Base-by-base conservation (phyloP, 2,113 vertebrate genomes). In the Dendrocopos noguchii region DNA sequence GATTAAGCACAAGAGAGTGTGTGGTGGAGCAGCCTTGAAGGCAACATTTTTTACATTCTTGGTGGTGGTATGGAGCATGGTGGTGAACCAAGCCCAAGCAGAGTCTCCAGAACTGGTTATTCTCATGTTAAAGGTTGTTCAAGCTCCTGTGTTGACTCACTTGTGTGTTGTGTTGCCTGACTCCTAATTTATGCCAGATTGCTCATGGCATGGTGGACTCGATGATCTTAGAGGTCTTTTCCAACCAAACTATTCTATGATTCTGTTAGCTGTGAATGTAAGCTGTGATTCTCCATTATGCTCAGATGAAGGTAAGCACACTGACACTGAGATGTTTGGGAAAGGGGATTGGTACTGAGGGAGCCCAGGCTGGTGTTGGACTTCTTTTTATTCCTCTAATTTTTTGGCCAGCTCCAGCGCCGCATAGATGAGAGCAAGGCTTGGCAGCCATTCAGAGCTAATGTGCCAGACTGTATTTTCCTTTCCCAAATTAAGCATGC, bases 381-480 rank as follows among this genome's bases (percentile, higher is more conserved):
- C n/a, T 29, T 36, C 10, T 46, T 44, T 15, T 24, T 25, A 12
- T 52, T 14, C 28, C 24, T 12, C 5, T 12, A 1, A 21, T 74
- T 86, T 85, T 91, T 90, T 90, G 44, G 53, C 91, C 2, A 2
- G 74, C 77, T 94, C 39, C 21, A 59, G 42, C 4, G 1, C 31
- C 0, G 2, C 70, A 7, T 12, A 80, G 53, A 93, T 88, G 93
- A 95, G 86, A 93, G 73, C 68, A 86, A 73, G 15, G 9, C 39
- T 86, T 96, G 95, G 92, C 95, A 93, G 90, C 55, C 8, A 0
- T 24, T 94, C 73, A 50, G 44, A 57, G 85, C 74, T 94, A 91
- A 91, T 88, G 92, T 93, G 95, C 90, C 90, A 95, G 95, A 95
- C 95, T 95, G 67, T 95, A 72, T 96, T 96, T 96, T 94, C 73